Base-by-base conservation (phyloP, 2,888 invertebrate species). In the Leucophenga montana region DNA sequence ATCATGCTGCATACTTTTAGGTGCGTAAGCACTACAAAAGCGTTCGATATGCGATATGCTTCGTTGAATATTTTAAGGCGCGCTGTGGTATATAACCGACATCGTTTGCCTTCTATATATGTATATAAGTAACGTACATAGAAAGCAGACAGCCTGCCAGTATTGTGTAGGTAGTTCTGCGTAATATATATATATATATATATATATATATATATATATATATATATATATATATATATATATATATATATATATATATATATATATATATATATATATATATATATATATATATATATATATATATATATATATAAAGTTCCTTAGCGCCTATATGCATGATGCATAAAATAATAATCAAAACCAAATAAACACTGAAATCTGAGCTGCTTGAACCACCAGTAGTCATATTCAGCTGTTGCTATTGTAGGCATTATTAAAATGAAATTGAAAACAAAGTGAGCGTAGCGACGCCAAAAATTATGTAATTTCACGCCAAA, bases 271-370 rank as follows among this genome's bases (percentile, higher is more conserved):
- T n/a, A n/a, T n/a, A n/a, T n/a, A n/a, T n/a, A n/a, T n/a, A n/a
- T n/a, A n/a, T n/a, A n/a, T n/a, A n/a, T n/a, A n/a, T n/a, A 18
- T 18, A 62, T 62, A 20, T 20, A 18, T 20, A 18, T 44, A 39
- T 46, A 11, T 13, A 13, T 39, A 62, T 18, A 13, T 62, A 44
- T 44, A 11, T 44, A 62, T 1, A 44, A 20, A 59, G 2, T 54
- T 18, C 13, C 68, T 61, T 68, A 69, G 71, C 61, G 54, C 65
- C 59, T 68, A 44, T 68, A 50, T 56, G 66, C 68, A 66, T 70
- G 70, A 59, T 68, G 79, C 82, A 85, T 84, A 78, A 85, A 84
- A 84, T 85, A 83, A 84, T 79, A 85, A 84, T 82, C 82, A 77
- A 83, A 78, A 75, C 78, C 77, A 79, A 83, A 82, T 79, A 84